phyloP scores from a whole-genome alignment of 2,797 vertebrate genomes.

The Lemur catta region DNA sequence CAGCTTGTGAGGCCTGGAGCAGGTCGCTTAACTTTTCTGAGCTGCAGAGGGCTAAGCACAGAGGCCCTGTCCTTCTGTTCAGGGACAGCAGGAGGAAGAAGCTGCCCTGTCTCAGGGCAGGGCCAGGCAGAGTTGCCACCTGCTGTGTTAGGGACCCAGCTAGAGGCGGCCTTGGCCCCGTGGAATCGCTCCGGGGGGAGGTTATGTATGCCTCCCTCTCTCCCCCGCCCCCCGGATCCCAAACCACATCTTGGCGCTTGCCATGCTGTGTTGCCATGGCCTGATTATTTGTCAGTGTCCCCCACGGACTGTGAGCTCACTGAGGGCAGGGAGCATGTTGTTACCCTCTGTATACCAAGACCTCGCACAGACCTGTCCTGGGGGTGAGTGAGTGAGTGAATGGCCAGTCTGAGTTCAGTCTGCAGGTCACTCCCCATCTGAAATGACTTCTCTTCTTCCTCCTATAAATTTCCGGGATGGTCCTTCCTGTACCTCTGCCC shows the following conservation, averaged over 20 bases:
- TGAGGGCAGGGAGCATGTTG: neutral
- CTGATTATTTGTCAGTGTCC: neutral
- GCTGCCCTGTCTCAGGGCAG: neutral
- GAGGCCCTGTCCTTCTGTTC: neutral
- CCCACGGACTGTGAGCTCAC: accelerated
- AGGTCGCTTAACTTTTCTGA: slow-evolving; percentile 1
- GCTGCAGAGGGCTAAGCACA: neutral
- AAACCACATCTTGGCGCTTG: neutral
- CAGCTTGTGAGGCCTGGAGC: neutral
- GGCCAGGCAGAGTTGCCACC: neutral
- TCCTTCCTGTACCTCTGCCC: neutral
- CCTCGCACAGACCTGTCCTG: neutral
- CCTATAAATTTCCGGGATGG: neutral
- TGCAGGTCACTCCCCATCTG: neutral
- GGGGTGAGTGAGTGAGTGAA: neutral
- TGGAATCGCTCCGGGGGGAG: neutral
- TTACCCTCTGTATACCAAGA: neutral
- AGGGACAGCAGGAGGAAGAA: neutral
- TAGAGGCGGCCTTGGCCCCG: neutral
- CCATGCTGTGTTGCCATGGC: neutral
- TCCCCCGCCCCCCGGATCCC: neutral
- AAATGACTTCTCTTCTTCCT: neutral
- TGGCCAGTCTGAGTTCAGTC: neutral
- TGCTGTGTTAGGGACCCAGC: neutral
- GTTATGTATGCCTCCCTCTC: neutral